phyloP scores from a whole-genome alignment of 2,888 invertebrate species.

The Acheta domesticus region DNA sequence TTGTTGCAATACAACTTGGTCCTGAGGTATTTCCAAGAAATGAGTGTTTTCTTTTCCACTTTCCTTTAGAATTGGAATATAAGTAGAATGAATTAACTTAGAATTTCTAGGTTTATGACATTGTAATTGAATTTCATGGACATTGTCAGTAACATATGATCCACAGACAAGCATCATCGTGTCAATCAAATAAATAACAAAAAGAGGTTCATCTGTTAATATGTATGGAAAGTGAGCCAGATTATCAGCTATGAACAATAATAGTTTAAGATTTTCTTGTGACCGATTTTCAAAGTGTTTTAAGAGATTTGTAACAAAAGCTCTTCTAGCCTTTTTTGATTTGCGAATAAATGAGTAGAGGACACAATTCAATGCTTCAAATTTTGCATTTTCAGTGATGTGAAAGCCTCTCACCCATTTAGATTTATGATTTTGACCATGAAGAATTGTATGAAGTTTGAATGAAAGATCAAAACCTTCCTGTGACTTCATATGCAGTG shows the following conservation, averaged over 20 bases:
- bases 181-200: slow-evolving; percentile 58
- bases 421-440: slow-evolving; percentile 36
- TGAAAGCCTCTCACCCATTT: no score
- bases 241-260: slow-evolving; percentile 59
- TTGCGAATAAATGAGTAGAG: slow-evolving; percentile 55
- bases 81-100: not conserved
- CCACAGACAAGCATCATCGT: slow-evolving; percentile 57
- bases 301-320: slow-evolving; percentile 51
- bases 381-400: not conserved
- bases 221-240: slow-evolving; percentile 59
- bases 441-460: slow-evolving; percentile 38
- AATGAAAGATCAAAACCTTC: slow-evolving; percentile 55
- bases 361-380: slow-evolving; percentile 51
- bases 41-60: not conserved
- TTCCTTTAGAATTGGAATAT: not conserved
- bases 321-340: slow-evolving; percentile 55
- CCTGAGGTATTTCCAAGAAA: not conserved
- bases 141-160: slow-evolving; percentile 55
- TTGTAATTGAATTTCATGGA: slow-evolving; percentile 46
- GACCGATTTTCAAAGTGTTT: slow-evolving; percentile 53
- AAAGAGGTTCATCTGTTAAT: slow-evolving; percentile 58
- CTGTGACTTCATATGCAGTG: slow-evolving; percentile 56
- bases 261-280: slow-evolving; percentile 52
- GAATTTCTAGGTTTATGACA: not conserved
- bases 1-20: not conserved